Percentiles rank a stretch among this genome's conserved stretches.
Conservation (phyloP, 2,888 invertebrate species). For the Cantharis lateralis region DNA sequence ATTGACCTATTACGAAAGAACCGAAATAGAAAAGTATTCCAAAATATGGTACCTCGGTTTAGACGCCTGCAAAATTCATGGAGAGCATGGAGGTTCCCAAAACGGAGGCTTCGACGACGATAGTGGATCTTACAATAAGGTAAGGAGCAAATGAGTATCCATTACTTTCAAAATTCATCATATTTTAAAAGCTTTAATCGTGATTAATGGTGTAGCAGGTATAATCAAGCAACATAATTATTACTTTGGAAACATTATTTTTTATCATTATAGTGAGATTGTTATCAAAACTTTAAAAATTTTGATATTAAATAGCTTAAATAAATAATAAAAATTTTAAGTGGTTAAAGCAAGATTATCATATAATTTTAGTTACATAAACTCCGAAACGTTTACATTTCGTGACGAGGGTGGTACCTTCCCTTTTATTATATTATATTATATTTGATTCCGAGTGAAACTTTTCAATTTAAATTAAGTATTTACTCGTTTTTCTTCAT, state of each 20-base stretch:
- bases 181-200: background rate
- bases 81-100: slow-evolving; percentile 76
- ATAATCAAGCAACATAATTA: background rate
- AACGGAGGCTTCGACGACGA: slow-evolving; percentile 92
- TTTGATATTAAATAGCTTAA: background rate
- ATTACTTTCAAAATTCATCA: background rate
- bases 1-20: slow-evolving; percentile 87
- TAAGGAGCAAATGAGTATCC: slow-evolving; percentile 51
- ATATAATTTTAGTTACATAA: background rate
- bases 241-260: background rate
- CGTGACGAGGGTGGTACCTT: no score
- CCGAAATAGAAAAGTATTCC: slow-evolving; percentile 88
- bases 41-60: slow-evolving; percentile 94
- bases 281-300: background rate
- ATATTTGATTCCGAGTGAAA: no score
- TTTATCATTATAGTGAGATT: background rate
- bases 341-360: background rate
- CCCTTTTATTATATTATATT: no score
- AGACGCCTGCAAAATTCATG: slow-evolving; percentile 84
- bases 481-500: no score
- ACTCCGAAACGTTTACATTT: no score
- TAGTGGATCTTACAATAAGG: slow-evolving; percentile 94
- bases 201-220: background rate
- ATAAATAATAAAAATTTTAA: background rate
- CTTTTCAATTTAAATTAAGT: no score